Base-by-base conservation (phyloP, 2,113 vertebrate species). In the Dendropsophus ebraccatus region DNA sequence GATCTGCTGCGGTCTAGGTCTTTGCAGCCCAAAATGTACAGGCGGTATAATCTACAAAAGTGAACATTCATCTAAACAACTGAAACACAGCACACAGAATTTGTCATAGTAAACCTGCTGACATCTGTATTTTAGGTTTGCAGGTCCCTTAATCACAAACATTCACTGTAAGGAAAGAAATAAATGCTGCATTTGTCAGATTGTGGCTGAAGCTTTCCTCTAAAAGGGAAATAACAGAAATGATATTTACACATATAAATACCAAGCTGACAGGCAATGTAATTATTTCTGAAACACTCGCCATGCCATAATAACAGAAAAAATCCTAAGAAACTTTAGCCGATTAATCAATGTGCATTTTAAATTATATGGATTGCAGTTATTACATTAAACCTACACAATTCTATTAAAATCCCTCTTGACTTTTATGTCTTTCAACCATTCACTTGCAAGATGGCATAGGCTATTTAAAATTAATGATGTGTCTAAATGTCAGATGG, bases 391-490 rank as follows among this genome's bases (percentile, higher is more conserved):
- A 79, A 41, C 76, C 52, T 79, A 79, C 52, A 79, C 50, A 58
- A 79, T 79, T 79, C 54, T 79, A 79, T 79, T 79, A 60, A 79
- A 79, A 79, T 79, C 76, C 54, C 50, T 37, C 28, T 14, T 58
- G 50, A 56, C 17, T 79, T 79, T 79, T 79, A 79, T 79, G 76
- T 37, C 52, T 79, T 79, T 79, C 52, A 79, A 79, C 52, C 54
- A 79, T 60, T 79, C 47, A 19, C 76, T 50, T 60, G 52, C 76
- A 79, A 79, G 54, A 79, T 79, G 30, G 76, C 76, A 79, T 37
- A 28, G 50, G 76, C 76, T 60, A 76, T 76, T 76, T 76, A 58
- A 79, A 79, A 79, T 58, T 79, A 79, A 79, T 79, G 76, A 79
- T 79, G 50, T 79, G 52, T 79, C 52, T 79, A 79, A 79, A 79